Evolutionary conservation across 1,140 invertebrate species (phyloP), one percentile per base, ranked within the genome.

Genomic region (Drosophila ananassae): DNA sequence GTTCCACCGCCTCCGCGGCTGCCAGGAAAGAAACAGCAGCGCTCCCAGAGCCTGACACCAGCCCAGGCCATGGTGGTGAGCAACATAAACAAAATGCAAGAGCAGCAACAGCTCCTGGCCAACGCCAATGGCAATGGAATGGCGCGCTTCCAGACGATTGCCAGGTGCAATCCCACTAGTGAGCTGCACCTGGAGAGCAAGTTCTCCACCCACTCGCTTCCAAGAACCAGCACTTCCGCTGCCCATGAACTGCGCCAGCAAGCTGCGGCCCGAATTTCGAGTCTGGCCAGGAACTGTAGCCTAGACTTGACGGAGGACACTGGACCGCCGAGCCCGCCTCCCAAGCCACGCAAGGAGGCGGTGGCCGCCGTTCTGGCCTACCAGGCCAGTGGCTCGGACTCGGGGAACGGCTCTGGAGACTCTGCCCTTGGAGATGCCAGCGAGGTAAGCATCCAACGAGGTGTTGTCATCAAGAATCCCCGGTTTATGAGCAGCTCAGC

Each of bases 341-440:
- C 96, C 0, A 96, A 96, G 92, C 96, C 95, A 2, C 83, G 90
- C 10, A 93, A 93, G 72, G 92, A 92, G 12, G 92, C 92, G 41
- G 92, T 93, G 57, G 89, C 80, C 0, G 84, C 94, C 6, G 93
- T 94, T 21, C 92, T 94, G 22, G 93, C 94, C 0, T 97, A 97
- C 78, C 96, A 96, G 64, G 95, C 96, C 1, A 97, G 96, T 46
- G 96, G 96, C 1, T 97, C 96, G 1, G 97, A 97, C 92, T 97
- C 96, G 8, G 96, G 96, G 2, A 97, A 97, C 78, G 96, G 96
- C 0, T 97, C 96, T 0, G 97, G 96, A 0, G 97, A 97, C 89
- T 96, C 96, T 0, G 95, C 95, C 0, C 94, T 95, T 58, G 95
- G 94, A 10, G 95, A 95, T 72, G 81, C 92, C 89, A 92, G 92